Base-by-base conservation (phyloP, 2,888 invertebrate species). In the Allacma fusca region DNA sequence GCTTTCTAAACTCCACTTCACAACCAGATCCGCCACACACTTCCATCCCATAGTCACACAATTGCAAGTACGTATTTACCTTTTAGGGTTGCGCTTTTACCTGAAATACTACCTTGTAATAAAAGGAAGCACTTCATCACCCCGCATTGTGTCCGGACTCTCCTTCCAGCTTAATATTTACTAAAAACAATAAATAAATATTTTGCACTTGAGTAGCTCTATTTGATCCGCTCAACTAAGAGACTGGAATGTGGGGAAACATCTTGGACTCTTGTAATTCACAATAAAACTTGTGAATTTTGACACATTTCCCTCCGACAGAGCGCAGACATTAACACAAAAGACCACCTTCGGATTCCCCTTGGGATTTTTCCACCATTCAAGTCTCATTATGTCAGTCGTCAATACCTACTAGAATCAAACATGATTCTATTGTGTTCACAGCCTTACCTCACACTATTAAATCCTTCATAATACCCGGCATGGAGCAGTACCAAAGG, bases 331-430 rank as follows among this genome's bases (percentile, higher is more conserved):
- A 16, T n/a, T 50, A 50, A 50, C 50, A 50, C 7, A 50, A 5
- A 1, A 16, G 50, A 50, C 50, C 50, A 50, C 50, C 50, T 13
- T 50, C 50, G 50, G 50, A 50, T 50, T 50, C 16, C 16, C 50
- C 19, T 1, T 16, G 16, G 16, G 16, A 50, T 2, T 5, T 50
- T 13, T 50, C 50, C 50, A 50, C 50, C 5, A 16, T 50, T 50
- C 50, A 50, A 50, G 50, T 50, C 50, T 16, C 50, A 50, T 50
- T 50, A 50, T 50, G 50, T 50, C 50, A 50, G 50, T 50, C 19
- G 19, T 50, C 50, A 50, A 50, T 50, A 50, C 9, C 16, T 50
- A 50, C 19, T 19, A 19, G 9, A n/a, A 50, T 50, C 50, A 50
- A 50, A 50, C 19, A 50, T 50, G 50, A 50, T 50, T 50, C 50